phyloP scores from a whole-genome alignment of 2,113 vertebrate genomes.

The Halcyon senegalensis region DNA sequence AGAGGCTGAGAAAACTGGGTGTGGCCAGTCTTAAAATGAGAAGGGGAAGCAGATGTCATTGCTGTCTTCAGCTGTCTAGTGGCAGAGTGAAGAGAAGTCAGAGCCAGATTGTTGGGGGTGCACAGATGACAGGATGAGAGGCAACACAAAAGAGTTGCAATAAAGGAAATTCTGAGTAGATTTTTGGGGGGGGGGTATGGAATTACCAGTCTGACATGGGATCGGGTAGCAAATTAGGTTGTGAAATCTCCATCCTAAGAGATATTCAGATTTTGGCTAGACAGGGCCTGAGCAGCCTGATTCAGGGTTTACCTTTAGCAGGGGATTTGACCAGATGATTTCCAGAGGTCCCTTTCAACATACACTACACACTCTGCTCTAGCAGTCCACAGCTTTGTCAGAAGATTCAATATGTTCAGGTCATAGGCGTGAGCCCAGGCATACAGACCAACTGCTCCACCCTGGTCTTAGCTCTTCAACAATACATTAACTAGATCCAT shows the following conservation, averaged over 20 bases:
- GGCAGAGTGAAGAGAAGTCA: neutral
- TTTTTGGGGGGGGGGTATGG: neutral
- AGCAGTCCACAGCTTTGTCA: neutral
- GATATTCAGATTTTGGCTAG: neutral
- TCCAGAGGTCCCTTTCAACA: neutral
- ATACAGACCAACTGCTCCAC: neutral
- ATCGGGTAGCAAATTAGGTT: neutral
- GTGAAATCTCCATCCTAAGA: neutral
- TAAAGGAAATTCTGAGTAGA: neutral
- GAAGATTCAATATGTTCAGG: neutral
- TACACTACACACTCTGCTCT: fast-evolving
- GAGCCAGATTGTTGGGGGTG: fast-evolving
- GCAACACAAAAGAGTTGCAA: neutral
- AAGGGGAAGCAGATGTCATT: neutral
- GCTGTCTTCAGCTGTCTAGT: neutral
- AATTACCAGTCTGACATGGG: neutral
- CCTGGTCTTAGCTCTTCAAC: neutral
- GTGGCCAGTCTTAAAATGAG: neutral
- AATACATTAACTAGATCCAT: neutral
- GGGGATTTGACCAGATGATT: neutral
- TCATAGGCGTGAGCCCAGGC: fast-evolving
- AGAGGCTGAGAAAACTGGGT: neutral
- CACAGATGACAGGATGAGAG: neutral
- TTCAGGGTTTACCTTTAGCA: neutral
- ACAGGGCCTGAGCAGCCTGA: neutral